Evolutionary conservation across 2,888 invertebrate genomes (phyloP).

Genomic region (Leptinotarsa rubiginosa): DNA sequence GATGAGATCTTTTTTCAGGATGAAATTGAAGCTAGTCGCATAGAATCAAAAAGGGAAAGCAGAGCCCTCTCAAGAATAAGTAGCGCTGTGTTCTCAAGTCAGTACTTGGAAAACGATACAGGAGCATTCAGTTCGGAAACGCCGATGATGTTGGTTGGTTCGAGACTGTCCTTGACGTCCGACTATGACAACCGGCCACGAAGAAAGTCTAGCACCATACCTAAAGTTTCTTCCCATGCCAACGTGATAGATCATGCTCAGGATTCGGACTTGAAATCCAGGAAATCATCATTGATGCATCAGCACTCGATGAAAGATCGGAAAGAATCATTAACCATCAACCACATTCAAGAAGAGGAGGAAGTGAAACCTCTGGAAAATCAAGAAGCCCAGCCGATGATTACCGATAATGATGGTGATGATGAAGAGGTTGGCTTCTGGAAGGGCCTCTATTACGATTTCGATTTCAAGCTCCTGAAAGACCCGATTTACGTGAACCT

Average conservation of each 20-base stretch:
- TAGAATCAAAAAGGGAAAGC: background rate
- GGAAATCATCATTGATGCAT: conserved; percentile 11
- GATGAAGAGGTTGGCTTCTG: conserved; percentile 64
- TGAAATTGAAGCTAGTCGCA: background rate
- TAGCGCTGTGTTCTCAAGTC: conserved; percentile 20
- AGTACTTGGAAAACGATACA: conserved; percentile 17
- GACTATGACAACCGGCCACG: background rate
- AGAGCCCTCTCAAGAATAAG: conserved; percentile 20
- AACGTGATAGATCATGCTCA: background rate
- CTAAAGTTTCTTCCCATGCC: background rate
- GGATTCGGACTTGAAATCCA: background rate
- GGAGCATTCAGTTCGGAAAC: conserved; percentile 23
- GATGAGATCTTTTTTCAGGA: conserved; percentile 1
- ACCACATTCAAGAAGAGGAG: background rate
- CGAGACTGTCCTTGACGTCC: conserved; percentile 8
- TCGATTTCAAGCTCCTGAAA: conserved; percentile 77
- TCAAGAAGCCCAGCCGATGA: conserved; percentile 39
- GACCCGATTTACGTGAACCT: conserved; percentile 78
- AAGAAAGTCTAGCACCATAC: conserved; percentile 5
- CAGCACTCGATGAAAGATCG: too few species aligned
- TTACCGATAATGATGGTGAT: conserved; percentile 22
- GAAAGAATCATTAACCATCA: background rate
- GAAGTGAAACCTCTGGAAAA: conserved; percentile 4
- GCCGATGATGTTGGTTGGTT: conserved; percentile 21
- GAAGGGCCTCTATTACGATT: conserved; percentile 73